These are phyloP conservation scores for Geotrypetes seraphini DNA, from an alignment of 2,797 vertebrate genomes.

Conservation along the genomic window DNA sequence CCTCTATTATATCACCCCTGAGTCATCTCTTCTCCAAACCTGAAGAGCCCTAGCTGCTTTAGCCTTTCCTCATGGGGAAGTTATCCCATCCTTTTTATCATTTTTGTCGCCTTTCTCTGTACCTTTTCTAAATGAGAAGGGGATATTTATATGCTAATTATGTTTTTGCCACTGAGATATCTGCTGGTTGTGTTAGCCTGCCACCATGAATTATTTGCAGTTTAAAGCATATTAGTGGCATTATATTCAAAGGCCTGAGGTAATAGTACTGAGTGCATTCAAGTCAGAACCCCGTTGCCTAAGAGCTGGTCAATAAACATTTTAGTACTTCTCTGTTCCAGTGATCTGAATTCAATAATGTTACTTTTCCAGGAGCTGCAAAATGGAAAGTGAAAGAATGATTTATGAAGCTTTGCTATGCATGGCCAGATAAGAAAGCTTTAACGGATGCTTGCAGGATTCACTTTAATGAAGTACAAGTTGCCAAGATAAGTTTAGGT, in stretches of 20 bases:
- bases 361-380: conserved; percentile 51
- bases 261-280: conserved; percentile 40
- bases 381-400: conserved; percentile 61
- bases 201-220: conserved; percentile 33
- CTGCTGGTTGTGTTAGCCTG: conserved; percentile 20
- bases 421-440: conserved; percentile 56
- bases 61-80: too few relatives aligned
- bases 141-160: conserved; percentile 7
- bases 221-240: conserved; percentile 36
- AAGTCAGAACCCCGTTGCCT: conserved; percentile 31
- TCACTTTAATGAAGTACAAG: conserved; percentile 66
- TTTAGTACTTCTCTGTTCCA: conserved; percentile 47
- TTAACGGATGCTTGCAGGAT: conserved; percentile 58
- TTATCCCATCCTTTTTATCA: too few relatives aligned
- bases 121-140: conserved; percentile 2
- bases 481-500: conserved; percentile 65
- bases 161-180: conserved; percentile 21
- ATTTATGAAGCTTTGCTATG: conserved; percentile 63
- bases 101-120: too few relatives aligned
- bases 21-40: too few relatives aligned
- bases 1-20: too few relatives aligned
- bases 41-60: too few relatives aligned
- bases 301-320: conserved; percentile 58
- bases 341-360: conserved; percentile 60
- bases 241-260: conserved; percentile 37